These are phyloP conservation scores for Phyllostomus hastatus DNA, from an alignment of 2,113 vertebrate species.

Conservation along the genomic window DNA sequence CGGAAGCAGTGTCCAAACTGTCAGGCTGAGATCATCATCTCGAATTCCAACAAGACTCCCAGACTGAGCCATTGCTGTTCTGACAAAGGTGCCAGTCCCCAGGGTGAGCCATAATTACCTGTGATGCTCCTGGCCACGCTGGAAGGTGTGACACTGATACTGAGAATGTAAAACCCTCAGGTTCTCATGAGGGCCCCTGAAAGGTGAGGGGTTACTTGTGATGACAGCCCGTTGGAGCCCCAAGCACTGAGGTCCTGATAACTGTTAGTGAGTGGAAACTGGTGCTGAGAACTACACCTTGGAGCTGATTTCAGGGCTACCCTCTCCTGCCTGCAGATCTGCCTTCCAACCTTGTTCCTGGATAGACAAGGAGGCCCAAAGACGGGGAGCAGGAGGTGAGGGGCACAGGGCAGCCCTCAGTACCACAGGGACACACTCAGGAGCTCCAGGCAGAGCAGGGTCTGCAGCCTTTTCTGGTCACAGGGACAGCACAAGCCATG, in stretches of 20 bases:
- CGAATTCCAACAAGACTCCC: background rate
- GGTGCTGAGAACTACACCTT: background rate
- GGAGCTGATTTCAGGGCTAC: background rate
- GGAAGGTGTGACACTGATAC: accelerated
- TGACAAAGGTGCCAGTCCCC: background rate
- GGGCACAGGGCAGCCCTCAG: conserved; percentile 35
- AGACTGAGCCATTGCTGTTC: background rate
- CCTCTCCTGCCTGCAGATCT: background rate
- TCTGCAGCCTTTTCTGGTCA: conserved; percentile 29
- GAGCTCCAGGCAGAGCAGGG: conserved; percentile 44
- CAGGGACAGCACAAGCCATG: background rate
- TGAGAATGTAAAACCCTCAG: background rate
- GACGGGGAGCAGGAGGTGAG: background rate
- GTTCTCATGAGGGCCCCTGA: background rate
- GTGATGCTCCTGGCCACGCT: background rate
- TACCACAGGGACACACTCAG: conserved; percentile 21
- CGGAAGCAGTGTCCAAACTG: too few relatives aligned
- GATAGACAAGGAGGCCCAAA: background rate
- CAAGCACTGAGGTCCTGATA: background rate
- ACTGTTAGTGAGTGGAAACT: background rate
- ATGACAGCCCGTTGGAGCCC: background rate
- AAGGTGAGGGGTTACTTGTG: background rate
- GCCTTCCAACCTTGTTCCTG: background rate
- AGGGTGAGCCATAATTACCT: background rate
- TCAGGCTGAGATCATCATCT: background rate